Evolutionary conservation across 2,797 vertebrate species (phyloP), one percentile per base, ranked within the genome.

Genomic region (Knipowitschia caucasica): DNA sequence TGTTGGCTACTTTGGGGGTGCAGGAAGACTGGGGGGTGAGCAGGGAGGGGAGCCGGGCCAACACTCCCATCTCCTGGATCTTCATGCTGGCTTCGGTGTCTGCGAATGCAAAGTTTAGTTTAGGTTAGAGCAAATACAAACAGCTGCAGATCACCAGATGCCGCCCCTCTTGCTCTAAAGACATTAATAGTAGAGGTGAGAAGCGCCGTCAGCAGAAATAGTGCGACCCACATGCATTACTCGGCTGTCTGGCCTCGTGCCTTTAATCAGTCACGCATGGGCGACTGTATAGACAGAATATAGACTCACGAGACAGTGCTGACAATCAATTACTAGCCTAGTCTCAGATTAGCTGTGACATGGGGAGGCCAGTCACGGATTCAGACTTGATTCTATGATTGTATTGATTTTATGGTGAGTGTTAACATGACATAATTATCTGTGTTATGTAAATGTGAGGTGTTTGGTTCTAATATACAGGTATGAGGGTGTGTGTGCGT

Each of bases 1-100:
- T 68, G 91, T 98, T 96, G 89, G 96, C 96, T 82, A 96, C 92
- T 95, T 95, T 98, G 43, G 94, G 91, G 75, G 92, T 90, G 84
- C 91, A 94, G 71, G 94, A 91, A 69, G 92, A 94, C 68, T 94
- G 92, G 52, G 92, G 91, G 63, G 39, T 88, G 67, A 99, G 87
- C 56, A 98, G 88, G 72, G 72, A 81, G 18, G 93, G 92, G 20
- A 99, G 92, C 69, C 92, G 70, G 7, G 91, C 88, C 52, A 99
- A 94, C 56, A 94, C 73, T 45, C 92, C 94, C 76, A 91, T 95
- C 89, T 93, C 93, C 85, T 94, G 94, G 77, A 98, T 91, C 89
- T 95, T 95, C 89, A 93, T 88, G 85, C 96, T 99, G 80, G 94
- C 91, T 77, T 97, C 94, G 7, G 67, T 89, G 92, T 94, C 96